Percentiles rank a stretch among this genome's conserved stretches.
These are phyloP conservation scores for Rhadinocentrus ornatus DNA, from an alignment of 2,797 vertebrate species.

Conservation along the genomic window DNA sequence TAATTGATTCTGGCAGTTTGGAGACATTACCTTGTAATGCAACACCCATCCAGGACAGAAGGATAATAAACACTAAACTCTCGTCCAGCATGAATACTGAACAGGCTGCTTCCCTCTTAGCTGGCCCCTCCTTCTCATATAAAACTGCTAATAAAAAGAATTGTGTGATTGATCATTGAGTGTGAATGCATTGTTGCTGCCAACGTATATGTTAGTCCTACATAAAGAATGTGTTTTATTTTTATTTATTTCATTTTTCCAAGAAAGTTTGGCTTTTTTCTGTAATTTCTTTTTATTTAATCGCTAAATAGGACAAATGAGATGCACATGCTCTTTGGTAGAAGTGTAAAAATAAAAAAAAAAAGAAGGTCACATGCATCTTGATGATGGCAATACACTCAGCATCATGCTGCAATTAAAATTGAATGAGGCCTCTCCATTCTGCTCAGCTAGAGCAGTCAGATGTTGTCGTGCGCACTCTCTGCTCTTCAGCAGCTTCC, in stretches of 20 bases:
- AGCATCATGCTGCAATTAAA: conserved; percentile 77
- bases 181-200: conserved; percentile 14
- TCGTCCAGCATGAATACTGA: conserved; percentile 43
- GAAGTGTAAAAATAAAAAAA: conserved; percentile 36
- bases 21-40: conserved; percentile 80
- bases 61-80: conserved; percentile 62
- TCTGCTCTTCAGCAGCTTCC: conserved; percentile 38
- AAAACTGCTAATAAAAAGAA: conserved; percentile 24
- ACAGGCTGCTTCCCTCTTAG: conserved; percentile 42
- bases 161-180: background rate
- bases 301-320: conserved; percentile 29
- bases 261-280: background rate
- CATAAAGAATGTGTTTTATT: background rate
- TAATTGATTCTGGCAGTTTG: conserved; percentile 85
- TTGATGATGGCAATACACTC: conserved; percentile 71
- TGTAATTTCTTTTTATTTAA: conserved; percentile 27
- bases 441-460: conserved; percentile 63
- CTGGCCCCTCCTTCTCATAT: conserved; percentile 35
- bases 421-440: conserved; percentile 78
- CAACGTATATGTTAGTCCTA: background rate
- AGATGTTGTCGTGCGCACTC: conserved; percentile 59
- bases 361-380: conserved; percentile 73
- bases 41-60: conserved; percentile 72
- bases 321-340: conserved; percentile 27
- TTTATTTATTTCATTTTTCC: conserved; percentile 5